Conservation (phyloP, 2,797 vertebrate genomes). For the Ptychadena robeensis region DNA sequence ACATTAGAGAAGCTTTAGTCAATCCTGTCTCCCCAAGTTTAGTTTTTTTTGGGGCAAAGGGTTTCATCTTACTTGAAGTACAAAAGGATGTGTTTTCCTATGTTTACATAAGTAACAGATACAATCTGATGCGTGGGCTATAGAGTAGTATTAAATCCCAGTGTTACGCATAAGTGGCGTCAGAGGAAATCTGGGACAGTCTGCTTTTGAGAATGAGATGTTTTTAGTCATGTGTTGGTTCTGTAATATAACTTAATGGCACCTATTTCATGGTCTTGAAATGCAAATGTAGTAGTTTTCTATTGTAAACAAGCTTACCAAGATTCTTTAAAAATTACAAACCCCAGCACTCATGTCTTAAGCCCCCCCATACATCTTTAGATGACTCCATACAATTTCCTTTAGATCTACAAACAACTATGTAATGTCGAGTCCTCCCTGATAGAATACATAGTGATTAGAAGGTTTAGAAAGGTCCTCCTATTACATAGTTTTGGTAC, state of each 20-base stretch:
- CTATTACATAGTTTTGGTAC: too few species aligned
- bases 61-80: background rate
- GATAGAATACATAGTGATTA: too few species aligned
- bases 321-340: too few species aligned
- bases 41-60: background rate
- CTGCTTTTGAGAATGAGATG: background rate
- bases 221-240: background rate
- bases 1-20: background rate
- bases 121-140: background rate
- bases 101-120: constrained; percentile 7
- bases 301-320: too few species aligned
- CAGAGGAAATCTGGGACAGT: background rate
- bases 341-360: too few species aligned
- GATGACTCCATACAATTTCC: too few species aligned
- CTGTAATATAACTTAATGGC: constrained; percentile 11
- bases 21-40: background rate
- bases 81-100: background rate
- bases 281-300: too few species aligned
- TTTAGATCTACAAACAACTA: too few species aligned
- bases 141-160: background rate
- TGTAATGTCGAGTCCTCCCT: too few species aligned
- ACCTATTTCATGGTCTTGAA: too few species aligned
- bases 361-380: too few species aligned
- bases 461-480: too few species aligned
- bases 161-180: constrained; percentile 5